Percentiles rank a stretch among this genome's conserved stretches.
Conservation (phyloP, 2,113 vertebrate species). For the Sclerurus mexicanus region DNA sequence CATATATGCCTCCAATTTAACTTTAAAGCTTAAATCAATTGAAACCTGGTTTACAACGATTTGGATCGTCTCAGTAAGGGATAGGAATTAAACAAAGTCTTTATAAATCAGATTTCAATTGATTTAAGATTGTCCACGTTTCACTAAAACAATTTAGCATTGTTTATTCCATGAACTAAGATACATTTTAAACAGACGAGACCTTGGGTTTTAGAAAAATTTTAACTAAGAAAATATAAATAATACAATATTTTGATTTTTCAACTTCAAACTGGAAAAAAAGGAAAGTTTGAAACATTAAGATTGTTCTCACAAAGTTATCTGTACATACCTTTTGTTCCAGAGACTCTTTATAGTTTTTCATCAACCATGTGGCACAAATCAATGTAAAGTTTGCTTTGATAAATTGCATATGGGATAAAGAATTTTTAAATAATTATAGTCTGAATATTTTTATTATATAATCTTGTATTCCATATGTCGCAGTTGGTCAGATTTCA, state of each 20-base stretch:
- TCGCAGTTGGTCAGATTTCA: conserved; percentile 18
- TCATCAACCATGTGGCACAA: conserved; percentile 58
- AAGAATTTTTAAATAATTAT: conserved; percentile 39
- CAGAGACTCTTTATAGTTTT: conserved; percentile 53
- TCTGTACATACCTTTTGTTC: conserved; percentile 51
- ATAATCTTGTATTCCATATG: conserved; percentile 43
- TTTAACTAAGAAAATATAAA: not conserved
- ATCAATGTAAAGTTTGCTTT: conserved; percentile 42
- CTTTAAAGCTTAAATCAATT: conserved; percentile 62
- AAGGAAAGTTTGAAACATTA: conserved; percentile 27
- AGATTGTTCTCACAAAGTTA: not conserved
- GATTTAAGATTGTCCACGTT: conserved; percentile 55
- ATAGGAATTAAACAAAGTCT: conserved; percentile 41
- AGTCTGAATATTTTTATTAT: conserved; percentile 46
- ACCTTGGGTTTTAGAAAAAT: not conserved
- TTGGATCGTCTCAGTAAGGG: conserved; percentile 25
- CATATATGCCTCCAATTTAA: conserved; percentile 27
- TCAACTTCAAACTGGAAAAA: not conserved
- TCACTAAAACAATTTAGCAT: conserved; percentile 17
- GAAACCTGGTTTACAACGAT: conserved; percentile 14
- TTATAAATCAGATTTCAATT: conserved; percentile 48
- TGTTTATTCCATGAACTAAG: not conserved
- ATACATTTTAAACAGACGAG: not conserved
- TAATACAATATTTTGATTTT: conserved; percentile 2
- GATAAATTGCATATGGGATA: conserved; percentile 57